Conservation (phyloP, 1,140 invertebrate species). For the Planococcus citri region DNA sequence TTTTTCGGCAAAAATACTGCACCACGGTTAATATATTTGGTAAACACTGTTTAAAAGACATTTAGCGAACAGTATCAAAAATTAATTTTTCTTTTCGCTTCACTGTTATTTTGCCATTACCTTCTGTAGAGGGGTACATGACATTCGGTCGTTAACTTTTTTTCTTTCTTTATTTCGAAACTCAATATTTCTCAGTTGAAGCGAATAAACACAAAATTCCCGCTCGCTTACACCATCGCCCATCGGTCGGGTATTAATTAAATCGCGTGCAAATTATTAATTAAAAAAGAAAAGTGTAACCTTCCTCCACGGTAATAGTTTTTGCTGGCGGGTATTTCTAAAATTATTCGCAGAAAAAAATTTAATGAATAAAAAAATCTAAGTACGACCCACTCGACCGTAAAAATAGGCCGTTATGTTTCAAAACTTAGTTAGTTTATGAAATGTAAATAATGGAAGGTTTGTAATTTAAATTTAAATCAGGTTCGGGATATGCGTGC, state of each 20-base stretch:
- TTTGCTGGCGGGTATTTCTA: neutral
- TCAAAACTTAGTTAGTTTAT: slow-evolving; percentile 1
- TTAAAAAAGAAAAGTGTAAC: slow-evolving; percentile 8
- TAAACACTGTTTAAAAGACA: neutral
- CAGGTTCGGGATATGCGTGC: slow-evolving; percentile 5
- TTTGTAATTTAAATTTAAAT: slow-evolving; percentile 5
- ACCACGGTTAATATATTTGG: neutral
- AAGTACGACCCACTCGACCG: neutral
- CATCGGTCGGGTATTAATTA: neutral
- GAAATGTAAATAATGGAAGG: slow-evolving; percentile 3
- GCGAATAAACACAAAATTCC: slow-evolving; percentile 2
- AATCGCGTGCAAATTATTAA: slow-evolving; percentile 7
- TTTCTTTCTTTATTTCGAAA: slow-evolving; percentile 4
- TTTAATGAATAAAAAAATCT: slow-evolving; percentile 4
- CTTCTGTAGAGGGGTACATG: neutral
- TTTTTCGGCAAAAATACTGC: no score
- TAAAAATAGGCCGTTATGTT: slow-evolving; percentile 7
- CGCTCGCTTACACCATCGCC: neutral
- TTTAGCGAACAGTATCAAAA: neutral
- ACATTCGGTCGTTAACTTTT: slow-evolving; percentile 5
- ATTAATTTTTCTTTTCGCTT: slow-evolving; percentile 8
- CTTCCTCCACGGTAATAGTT: neutral
- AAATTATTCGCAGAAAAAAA: neutral
- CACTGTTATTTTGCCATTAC: neutral
- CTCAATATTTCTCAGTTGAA: neutral